A percentile compares a stretch with the other conserved stretches of the same genome.
Evolutionary conservation across 2,888 invertebrate species (phyloP).

Genomic region (Idaea dimidiata): DNA sequence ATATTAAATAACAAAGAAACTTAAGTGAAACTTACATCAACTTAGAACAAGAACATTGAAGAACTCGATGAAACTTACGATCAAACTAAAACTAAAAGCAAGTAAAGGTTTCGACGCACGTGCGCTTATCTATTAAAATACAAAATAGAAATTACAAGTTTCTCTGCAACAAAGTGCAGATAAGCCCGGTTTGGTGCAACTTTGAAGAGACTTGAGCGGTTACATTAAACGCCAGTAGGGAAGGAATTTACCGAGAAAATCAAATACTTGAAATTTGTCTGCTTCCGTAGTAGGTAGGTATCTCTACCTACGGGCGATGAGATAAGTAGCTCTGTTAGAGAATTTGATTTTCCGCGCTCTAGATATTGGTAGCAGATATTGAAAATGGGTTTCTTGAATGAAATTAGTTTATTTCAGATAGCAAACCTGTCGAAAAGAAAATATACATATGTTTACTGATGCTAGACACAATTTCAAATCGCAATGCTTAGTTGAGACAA

Average conservation of each 20-base stretch:
- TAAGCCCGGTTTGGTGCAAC: constrained; percentile 40
- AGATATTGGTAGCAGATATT: constrained; percentile 8
- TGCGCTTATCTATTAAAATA: constrained; percentile 44
- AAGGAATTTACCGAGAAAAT: constrained; percentile 36
- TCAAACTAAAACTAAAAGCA: constrained; percentile 11
- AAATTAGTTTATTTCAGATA: constrained; percentile 2
- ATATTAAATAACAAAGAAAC: background rate
- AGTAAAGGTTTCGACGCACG: constrained; percentile 33
- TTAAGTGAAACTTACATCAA: background rate
- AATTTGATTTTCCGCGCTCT: constrained; percentile 11
- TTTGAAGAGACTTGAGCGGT: constrained; percentile 36
- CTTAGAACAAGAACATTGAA: background rate
- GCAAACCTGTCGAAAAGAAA: background rate
- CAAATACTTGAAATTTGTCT: constrained; percentile 31
- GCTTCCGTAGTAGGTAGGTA: constrained; percentile 22
- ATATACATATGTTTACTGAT: background rate
- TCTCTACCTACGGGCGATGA: constrained; percentile 19
- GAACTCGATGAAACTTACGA: background rate
- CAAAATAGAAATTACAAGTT: constrained; percentile 47
- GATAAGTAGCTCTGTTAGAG: constrained; percentile 12
- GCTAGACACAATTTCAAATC: background rate
- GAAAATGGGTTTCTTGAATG: constrained; percentile 1
- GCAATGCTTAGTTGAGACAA: no score
- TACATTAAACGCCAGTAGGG: constrained; percentile 34
- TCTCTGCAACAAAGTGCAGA: constrained; percentile 35